A percentile compares a stretch with the other conserved stretches of the same genome.
Conservation (phyloP, 2,888 invertebrate species). For the Drosophila macrospina region DNA sequence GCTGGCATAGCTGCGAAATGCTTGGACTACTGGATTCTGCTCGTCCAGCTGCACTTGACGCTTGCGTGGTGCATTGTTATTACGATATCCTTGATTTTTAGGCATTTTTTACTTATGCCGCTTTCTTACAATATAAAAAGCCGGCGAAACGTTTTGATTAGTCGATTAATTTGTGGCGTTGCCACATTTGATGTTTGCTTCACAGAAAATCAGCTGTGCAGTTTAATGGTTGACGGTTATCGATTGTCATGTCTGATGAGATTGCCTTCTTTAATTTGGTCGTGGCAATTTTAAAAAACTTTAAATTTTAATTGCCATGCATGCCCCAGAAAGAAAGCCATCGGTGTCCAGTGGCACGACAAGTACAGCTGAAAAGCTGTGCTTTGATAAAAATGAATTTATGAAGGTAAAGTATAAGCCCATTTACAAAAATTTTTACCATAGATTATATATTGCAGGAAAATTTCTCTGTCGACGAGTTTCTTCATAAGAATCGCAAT, state of each 20-base stretch:
- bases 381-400: constrained; percentile 85
- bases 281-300: constrained; percentile 55
- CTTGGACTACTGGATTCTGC: constrained; percentile 79
- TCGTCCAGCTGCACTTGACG: constrained; percentile 66
- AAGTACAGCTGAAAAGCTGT: constrained; percentile 74
- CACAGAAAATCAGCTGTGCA: constrained; percentile 22
- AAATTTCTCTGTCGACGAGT: constrained; percentile 96
- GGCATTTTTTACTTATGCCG: constrained; percentile 58
- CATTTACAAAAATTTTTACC: not conserved
- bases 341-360: constrained; percentile 40
- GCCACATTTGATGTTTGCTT: not conserved
- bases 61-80: constrained; percentile 49
- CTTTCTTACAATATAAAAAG: constrained; percentile 12
- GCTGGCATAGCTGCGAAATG: constrained; percentile 88
- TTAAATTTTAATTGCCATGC: constrained; percentile 40
- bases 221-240: constrained; percentile 16
- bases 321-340: constrained; percentile 49
- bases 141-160: constrained; percentile 31
- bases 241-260: constrained; percentile 21
- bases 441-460: constrained; percentile 86
- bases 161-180: constrained; percentile 9
- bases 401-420: constrained; percentile 79
- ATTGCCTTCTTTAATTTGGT: constrained; percentile 23
- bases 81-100: constrained; percentile 51
- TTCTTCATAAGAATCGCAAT: constrained; percentile 87